Conservation (phyloP, 2,888 invertebrate genomes). For the Drosophila melanosoma region DNA sequence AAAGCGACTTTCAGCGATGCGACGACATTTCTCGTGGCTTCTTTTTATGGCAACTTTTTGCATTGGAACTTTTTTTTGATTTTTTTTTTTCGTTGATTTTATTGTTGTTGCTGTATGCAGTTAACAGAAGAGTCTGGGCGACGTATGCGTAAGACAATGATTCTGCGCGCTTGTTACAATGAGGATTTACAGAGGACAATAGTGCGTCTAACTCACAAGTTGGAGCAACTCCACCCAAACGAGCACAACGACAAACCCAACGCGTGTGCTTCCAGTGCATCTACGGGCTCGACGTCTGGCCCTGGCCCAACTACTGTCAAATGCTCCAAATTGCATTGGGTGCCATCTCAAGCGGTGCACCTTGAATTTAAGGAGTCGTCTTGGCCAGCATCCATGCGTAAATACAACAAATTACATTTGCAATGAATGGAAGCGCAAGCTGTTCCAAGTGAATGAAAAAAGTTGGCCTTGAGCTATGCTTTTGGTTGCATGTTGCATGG, state of each 20-base stretch:
- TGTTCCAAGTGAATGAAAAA: conserved; percentile 15
- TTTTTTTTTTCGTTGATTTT: conserved; percentile 29
- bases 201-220: conserved; percentile 83
- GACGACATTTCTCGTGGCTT: conserved; percentile 59
- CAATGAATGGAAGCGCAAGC: conserved; percentile 2
- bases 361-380: conserved; percentile 78
- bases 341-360: conserved; percentile 42
- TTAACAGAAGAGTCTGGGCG: conserved; percentile 58
- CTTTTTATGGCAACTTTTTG: conserved; percentile 77
- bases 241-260: conserved; percentile 10
- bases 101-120: conserved; percentile 60
- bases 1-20: conserved; percentile 58
- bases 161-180: conserved; percentile 85
- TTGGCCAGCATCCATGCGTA: conserved; percentile 41
- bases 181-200: conserved; percentile 85
- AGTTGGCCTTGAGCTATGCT: conserved; percentile 24
- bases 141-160: conserved; percentile 78
- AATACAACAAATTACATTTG: conserved; percentile 24
- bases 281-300: neutral
- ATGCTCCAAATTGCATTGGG: conserved; percentile 1
- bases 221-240: conserved; percentile 50
- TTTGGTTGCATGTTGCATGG: conserved; percentile 50
- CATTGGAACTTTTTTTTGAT: conserved; percentile 51
- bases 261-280: conserved; percentile 16
- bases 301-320: neutral